Percentiles rank a stretch among this genome's conserved stretches.
phyloP scores from a whole-genome alignment of 2,797 vertebrate species.

The Rhincodon typus region DNA sequence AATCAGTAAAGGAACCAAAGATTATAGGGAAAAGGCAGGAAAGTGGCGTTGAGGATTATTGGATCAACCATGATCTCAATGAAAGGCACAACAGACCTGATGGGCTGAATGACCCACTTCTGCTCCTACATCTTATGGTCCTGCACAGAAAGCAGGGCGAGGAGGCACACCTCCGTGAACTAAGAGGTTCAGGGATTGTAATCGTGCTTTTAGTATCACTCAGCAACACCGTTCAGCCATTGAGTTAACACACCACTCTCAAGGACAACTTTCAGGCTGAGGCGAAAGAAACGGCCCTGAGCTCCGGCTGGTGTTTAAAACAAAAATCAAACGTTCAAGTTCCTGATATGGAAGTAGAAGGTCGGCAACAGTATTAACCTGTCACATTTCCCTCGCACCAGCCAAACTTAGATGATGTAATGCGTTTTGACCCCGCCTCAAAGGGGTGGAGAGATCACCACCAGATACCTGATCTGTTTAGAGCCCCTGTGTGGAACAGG shows the following conservation, averaged over 20 bases:
- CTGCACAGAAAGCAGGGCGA: no score
- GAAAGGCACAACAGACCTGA: no score
- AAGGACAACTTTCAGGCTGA: background rate
- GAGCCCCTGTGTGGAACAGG: background rate
- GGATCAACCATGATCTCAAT: no score
- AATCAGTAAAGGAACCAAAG: no score
- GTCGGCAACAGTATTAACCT: background rate
- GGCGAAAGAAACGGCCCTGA: background rate
- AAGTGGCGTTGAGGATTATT: no score
- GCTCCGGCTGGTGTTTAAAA: background rate
- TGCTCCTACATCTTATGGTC: no score
- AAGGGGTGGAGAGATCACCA: background rate
- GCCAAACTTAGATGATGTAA: background rate
- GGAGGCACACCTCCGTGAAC: background rate
- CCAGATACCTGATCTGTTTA: background rate
- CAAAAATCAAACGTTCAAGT: background rate
- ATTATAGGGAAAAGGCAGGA: no score
- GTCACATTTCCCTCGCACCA: background rate
- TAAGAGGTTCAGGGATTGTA: background rate
- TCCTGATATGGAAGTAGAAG: background rate
- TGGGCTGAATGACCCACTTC: no score
- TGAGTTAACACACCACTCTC: background rate
- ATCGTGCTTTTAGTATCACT: background rate
- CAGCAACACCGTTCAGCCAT: no score
- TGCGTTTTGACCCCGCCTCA: background rate